Percentiles rank a stretch among this genome's conserved stretches.
phyloP scores from a whole-genome alignment of 2,888 invertebrate genomes.

The Adelognathus sp. region DNA sequence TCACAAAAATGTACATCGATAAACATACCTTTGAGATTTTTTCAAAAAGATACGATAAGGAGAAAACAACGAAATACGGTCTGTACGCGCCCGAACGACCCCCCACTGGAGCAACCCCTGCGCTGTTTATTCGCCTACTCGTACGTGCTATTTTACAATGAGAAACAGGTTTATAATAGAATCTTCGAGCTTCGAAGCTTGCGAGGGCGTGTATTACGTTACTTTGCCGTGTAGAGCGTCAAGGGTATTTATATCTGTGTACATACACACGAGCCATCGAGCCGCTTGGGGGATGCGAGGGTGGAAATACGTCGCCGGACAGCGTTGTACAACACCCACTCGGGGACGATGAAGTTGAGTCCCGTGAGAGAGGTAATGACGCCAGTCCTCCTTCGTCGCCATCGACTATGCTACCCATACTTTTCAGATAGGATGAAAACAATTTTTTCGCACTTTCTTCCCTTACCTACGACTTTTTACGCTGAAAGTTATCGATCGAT shows the following conservation, averaged over 20 bases:
- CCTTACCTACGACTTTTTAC: no score
- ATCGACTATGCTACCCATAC: slow-evolving; percentile 7
- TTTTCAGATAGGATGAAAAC: no score
- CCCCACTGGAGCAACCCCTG: slow-evolving; percentile 37
- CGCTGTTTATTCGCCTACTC: slow-evolving; percentile 48
- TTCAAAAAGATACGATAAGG: neutral
- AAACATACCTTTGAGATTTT: neutral
- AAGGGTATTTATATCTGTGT: neutral
- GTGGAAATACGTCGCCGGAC: slow-evolving; percentile 49
- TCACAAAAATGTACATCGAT: no score
- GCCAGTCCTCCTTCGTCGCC: slow-evolving; percentile 22
- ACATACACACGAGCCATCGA: neutral
- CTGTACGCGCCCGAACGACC: slow-evolving; percentile 30
- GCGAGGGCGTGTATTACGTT: slow-evolving; percentile 47
- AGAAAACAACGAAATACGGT: slow-evolving; percentile 22
- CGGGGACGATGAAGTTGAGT: slow-evolving; percentile 26
- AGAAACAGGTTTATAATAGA: slow-evolving; percentile 60
- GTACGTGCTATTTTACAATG: slow-evolving; percentile 57
- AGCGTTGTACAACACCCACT: slow-evolving; percentile 40
- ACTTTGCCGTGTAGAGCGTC: slow-evolving; percentile 25
- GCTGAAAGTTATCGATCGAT: no score
- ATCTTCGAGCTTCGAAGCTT: slow-evolving; percentile 45
- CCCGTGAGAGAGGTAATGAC: slow-evolving; percentile 11
- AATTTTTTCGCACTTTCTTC: no score
- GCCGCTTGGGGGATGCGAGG: slow-evolving; percentile 32